Percentiles rank a stretch among this genome's conserved stretches.
Evolutionary conservation across 1,140 invertebrate genomes (phyloP).

Genomic region (Cotesia chilonis): DNA sequence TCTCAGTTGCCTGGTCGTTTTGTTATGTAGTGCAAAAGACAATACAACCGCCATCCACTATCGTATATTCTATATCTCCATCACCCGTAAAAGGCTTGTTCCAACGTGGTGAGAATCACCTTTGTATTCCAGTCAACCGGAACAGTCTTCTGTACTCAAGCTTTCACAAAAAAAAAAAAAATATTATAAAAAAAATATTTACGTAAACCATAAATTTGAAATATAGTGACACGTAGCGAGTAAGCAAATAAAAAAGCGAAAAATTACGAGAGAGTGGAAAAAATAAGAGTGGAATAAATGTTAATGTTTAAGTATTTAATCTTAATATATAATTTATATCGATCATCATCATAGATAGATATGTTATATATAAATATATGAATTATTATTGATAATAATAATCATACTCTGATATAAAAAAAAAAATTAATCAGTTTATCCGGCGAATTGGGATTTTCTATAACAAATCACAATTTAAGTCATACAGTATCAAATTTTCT

Average conservation of each 20-base stretch:
- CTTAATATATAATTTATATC: constrained; percentile 53
- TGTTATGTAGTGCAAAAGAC: constrained; percentile 61
- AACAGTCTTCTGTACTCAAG: constrained; percentile 49
- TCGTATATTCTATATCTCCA: constrained; percentile 45
- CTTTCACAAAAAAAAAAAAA: constrained; percentile 33
- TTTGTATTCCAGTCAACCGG: constrained; percentile 55
- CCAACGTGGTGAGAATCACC: constrained; percentile 43
- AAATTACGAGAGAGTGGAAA: not conserved
- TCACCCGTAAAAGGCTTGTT: constrained; percentile 24
- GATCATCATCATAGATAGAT: constrained; percentile 43
- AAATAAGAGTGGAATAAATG: constrained; percentile 43
- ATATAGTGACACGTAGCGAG: constrained; percentile 43
- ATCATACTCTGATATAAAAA: constrained; percentile 12
- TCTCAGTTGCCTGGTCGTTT: constrained; percentile 56
- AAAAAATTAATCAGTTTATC: constrained; percentile 46
- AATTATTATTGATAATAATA: constrained; percentile 21
- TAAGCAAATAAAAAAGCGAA: constrained; percentile 24
- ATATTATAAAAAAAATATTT: constrained; percentile 28
- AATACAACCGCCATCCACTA: constrained; percentile 65
- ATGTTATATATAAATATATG: constrained; percentile 32
- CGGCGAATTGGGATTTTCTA: constrained; percentile 50
- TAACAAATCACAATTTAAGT: constrained; percentile 26
- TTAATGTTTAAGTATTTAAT: constrained; percentile 52
- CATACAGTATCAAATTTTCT: too few species aligned
- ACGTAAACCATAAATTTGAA: constrained; percentile 42